phyloP scores from a whole-genome alignment of 1,140 invertebrate genomes.

The Ips typographus region DNA sequence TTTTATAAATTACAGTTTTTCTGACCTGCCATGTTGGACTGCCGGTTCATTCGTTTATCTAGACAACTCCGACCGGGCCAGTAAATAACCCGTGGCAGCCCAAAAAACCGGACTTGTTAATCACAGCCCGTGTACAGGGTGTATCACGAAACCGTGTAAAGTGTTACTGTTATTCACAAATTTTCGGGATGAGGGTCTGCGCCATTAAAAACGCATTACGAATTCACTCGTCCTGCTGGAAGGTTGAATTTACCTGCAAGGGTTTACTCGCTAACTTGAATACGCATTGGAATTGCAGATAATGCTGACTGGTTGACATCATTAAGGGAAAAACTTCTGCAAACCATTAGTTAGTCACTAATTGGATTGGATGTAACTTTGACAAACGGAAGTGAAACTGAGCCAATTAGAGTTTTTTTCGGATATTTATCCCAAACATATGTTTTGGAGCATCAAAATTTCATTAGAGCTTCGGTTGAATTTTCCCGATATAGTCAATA shows the following conservation, averaged over 20 bases:
- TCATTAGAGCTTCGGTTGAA: no score
- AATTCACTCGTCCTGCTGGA: no score
- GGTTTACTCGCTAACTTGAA: no score
- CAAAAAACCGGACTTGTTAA: slow-evolving; percentile 35
- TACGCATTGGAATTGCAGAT: no score
- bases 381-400: not conserved
- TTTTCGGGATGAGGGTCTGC: not conserved
- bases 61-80: slow-evolving; percentile 31
- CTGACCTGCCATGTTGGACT: slow-evolving; percentile 35
- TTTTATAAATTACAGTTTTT: slow-evolving; percentile 37
- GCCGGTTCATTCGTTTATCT: slow-evolving; percentile 37
- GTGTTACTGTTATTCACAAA: not conserved
- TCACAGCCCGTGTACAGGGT: slow-evolving; percentile 26
- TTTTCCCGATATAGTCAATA: slow-evolving; percentile 14
- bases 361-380: not conserved
- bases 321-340: not conserved
- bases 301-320: no score
- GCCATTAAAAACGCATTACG: not conserved
- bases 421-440: not conserved
- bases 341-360: slow-evolving; percentile 8
- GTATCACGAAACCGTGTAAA: not conserved
- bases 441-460: no score
- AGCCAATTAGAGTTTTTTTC: not conserved
- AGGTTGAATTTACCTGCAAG: no score
- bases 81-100: slow-evolving; percentile 32